A percentile compares a stretch with the other conserved stretches of the same genome.
Evolutionary conservation across 2,113 vertebrate genomes (phyloP).

Genomic region (Hiodon alosoides): DNA sequence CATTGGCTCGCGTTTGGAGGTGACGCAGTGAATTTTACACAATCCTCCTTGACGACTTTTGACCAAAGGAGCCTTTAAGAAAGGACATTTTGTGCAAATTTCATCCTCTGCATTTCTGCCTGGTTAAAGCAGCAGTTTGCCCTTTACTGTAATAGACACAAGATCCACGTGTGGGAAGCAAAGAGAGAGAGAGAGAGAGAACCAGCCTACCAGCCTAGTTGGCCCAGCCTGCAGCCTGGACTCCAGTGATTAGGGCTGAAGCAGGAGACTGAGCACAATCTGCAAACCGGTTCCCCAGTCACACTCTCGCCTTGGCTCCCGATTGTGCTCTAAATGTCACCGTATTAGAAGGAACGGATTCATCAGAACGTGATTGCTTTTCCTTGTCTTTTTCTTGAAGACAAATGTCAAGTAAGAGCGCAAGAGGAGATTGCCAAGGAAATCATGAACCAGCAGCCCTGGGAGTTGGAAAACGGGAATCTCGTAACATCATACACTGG

Average conservation of each 20-base stretch:
- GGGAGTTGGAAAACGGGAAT: conserved; percentile 4
- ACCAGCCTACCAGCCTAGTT: no score
- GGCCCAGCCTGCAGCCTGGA: not conserved
- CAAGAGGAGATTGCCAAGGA: conserved; percentile 10
- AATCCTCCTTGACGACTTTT: no score
- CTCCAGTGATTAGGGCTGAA: not conserved
- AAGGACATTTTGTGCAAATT: not conserved
- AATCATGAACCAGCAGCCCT: conserved; percentile 5
- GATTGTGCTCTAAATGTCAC: conserved; percentile 26
- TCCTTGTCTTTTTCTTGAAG: conserved; percentile 8
- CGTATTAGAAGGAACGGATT: conserved; percentile 20
- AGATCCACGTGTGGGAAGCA: not conserved
- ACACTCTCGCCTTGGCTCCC: not conserved
- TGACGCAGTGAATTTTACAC: no score
- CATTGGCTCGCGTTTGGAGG: no score
- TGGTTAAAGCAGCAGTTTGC: conserved; percentile 12
- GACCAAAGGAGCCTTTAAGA: no score
- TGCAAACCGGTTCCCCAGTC: conserved; percentile 19
- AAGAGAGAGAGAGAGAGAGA: no score
- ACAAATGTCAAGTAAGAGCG: conserved; percentile 21
- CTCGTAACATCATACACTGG: not conserved
- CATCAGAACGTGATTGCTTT: conserved; percentile 13
- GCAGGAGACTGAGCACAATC: conserved; percentile 10
- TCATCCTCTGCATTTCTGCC: not conserved
- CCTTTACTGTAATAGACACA: not conserved